Base-by-base conservation (phyloP, 2,888 invertebrate species). In the Lissocephala sabroskyi region DNA sequence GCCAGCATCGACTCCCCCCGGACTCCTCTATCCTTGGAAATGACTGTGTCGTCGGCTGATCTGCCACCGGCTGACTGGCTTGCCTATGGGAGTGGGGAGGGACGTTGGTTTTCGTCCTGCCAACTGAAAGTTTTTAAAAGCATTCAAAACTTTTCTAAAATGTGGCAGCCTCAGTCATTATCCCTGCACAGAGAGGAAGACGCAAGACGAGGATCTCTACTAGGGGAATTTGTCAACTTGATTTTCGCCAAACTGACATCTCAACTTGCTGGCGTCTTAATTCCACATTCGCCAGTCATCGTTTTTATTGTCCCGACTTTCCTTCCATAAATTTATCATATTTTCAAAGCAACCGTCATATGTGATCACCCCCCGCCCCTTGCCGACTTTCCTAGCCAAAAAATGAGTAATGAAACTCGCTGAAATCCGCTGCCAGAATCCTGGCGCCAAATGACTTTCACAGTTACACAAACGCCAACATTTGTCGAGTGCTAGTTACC, bases 381-480 rank as follows among this genome's bases (percentile, higher is more conserved):
- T 23, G 3, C 23, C 23, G 23, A 23, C 23, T 7, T 16, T 3
- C 7, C 35, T 18, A 37, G 37, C 37, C 19, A 37, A 37, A 37
- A 37, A 18, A 37, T 37, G 37, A 37, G 37, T 37, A 37, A 37
- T 37, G 37, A 37, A 37, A 19, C 37, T 19, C 6, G 3, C 3
- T 10, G 10, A 7, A 30, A 7, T 30, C 18, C 37, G 19, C 37
- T 37, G 18, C 9, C 37, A 11, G 37, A 37, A 37, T 19, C 4
- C 19, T 37, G 37, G 37, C 37, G 37, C 37, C 37, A 37, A 19
- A 37, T 37, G 37, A 37, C 37, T 37, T 37, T 37, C 18, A n/a
- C 19, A 19, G 37, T 18, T 19, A 18, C n/a, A n/a, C n/a, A n/a
- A n/a, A n/a, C n/a, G n/a, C n/a, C n/a, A n/a, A n/a, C n/a, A n/a